Evolutionary conservation across 2,888 invertebrate genomes (phyloP).

Genomic region (Escarpia spicata): DNA sequence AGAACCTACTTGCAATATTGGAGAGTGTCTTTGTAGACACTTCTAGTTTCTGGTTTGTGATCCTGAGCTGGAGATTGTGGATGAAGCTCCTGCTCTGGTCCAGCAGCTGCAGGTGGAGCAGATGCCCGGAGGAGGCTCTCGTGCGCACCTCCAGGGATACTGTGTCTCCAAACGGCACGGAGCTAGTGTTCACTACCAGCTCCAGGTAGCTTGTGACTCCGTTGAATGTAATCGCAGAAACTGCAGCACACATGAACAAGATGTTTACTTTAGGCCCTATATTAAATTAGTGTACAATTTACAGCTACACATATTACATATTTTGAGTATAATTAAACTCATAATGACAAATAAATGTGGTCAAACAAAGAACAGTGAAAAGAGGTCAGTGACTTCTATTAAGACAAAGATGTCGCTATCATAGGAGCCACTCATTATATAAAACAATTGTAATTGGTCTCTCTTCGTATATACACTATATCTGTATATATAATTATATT

Average conservation of each 20-base stretch:
- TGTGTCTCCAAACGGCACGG: conserved; percentile 51
- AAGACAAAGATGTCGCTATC: too few species aligned
- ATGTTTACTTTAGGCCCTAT: too few species aligned
- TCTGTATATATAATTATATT: too few species aligned
- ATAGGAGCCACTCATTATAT: too few species aligned
- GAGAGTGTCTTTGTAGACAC: neutral
- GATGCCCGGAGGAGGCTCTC: conserved; percentile 45
- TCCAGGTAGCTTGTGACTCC: conserved; percentile 48
- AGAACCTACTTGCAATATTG: neutral
- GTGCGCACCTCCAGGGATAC: conserved; percentile 54
- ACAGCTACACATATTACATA: too few species aligned
- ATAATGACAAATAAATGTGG: too few species aligned
- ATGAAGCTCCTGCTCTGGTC: conserved; percentile 49
- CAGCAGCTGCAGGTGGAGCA: conserved; percentile 51
- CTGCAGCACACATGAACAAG: conserved; percentile 38
- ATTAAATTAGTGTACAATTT: too few species aligned
- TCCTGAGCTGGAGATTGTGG: conserved; percentile 46
- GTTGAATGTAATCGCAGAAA: conserved; percentile 49
- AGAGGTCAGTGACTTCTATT: too few species aligned
- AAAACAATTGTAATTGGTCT: too few species aligned
- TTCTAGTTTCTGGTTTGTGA: conserved; percentile 30
- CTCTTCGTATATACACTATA: too few species aligned
- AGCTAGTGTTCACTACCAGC: conserved; percentile 46
- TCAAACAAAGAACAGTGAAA: too few species aligned
- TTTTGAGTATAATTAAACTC: too few species aligned